Base-by-base conservation (phyloP, 2,888 invertebrate genomes). In the Eupsilia transversa region DNA sequence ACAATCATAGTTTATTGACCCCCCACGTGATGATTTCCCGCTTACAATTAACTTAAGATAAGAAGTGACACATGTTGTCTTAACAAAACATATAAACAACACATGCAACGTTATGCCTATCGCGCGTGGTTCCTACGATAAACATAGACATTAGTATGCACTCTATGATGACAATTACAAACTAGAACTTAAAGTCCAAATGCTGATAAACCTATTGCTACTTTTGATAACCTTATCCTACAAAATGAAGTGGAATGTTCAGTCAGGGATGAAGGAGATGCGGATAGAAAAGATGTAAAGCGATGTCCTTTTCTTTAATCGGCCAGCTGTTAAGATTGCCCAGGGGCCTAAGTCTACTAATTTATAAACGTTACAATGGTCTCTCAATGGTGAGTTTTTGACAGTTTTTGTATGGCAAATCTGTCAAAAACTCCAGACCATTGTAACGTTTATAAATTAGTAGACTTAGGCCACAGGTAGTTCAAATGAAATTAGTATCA, bases 151-250 rank as follows among this genome's bases (percentile, higher is more conserved):
- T 59, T 61, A 27, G 23, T 61, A 52, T 67, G 33, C 68, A 80
- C 52, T 57, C 64, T 57, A 46, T 59, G 27, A 66, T 78, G 73
- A 56, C 46, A 43, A n/a, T 66, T 57, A 60, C 27, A 9, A 74
- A 68, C 56, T 69, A 66, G 35, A 71, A 77, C 71, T 65, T 73
- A 75, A 79, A 84, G 83, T 84, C 79, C 76, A 79, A 72, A 84
- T 57, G 70, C 41, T 12, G 83, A 85, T 82, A 85, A 68, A 66
- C 85, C 72, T n/a, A n/a, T 41, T 82, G 35, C 23, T 12, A 70
- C 46, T 61, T 2, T 41, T 60, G 83, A 85, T 84, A 84, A 85
- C 74, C 85, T 60, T 43, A 56, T 33, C 41, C 20, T 54, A 17
- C 33, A 46, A 41, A 38, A 61, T 67, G 33, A 30, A 57, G 46